Base-by-base conservation (phyloP, 2,113 vertebrate genomes). In the Ceratotherium simum region DNA sequence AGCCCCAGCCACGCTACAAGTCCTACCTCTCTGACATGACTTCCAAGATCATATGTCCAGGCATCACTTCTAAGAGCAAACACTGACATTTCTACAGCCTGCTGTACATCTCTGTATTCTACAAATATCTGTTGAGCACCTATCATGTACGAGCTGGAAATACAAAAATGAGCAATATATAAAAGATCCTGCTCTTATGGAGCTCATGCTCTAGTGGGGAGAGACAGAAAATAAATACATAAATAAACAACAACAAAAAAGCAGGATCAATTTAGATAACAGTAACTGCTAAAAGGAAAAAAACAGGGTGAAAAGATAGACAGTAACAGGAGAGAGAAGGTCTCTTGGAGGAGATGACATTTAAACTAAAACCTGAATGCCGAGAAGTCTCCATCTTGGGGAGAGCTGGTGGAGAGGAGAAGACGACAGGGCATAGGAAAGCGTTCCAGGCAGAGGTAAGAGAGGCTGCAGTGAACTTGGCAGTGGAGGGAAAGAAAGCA, bases 201-300 rank as follows among this genome's bases (percentile, higher is more conserved):
- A 51, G 14, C 11, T 58, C 69, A 69, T 13, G 84, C 3, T 23
- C 54, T 48, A 83, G 20, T 13, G 4, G 39, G 9, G 39, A 80
- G 36, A 95, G 76, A 82, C 12, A 67, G 39, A 84, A 75, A 97
- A 86, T 86, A 86, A 87, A 87, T 18, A 51, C 5, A 11, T 67
- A 46, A 31, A 70, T 73, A 70, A 83, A 79, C 12, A 69, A 91
- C 39, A 75, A 54, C 36, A 17, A 84, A 64, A 58, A 69, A 46
- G 27, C 70, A 69, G 70, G 51, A 70, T 70, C 33, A 58, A 29
- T 65, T 80, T 85, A 81, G 78, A 90, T 64, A 18, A 75, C 20
- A 23, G 17, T n/a, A 92, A 92, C 58, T 29, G 20, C 33, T 86
- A 42, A 31, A 87, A 76, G n/a, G 29, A 82, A 91, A 93, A 70